Base-by-base conservation (phyloP, 2,888 invertebrate genomes). In the Neria commutata region DNA sequence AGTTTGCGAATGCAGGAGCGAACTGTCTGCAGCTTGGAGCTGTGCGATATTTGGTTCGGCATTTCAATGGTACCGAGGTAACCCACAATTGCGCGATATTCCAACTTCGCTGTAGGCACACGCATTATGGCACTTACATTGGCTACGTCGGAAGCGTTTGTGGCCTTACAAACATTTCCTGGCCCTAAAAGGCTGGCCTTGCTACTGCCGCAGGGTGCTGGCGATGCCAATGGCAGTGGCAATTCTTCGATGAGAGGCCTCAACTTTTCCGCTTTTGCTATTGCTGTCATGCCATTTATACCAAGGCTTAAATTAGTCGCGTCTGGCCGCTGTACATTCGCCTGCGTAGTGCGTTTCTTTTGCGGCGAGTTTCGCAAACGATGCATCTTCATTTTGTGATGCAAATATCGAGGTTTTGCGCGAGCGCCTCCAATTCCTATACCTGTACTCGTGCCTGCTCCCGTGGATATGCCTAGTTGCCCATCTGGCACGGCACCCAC, bases 21-120 rank as follows among this genome's bases (percentile, higher is more conserved):
- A 16, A 96, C 90, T 17, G 91, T 89, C 78, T 89, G 87, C 67
- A 91, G 81, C 56, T 94, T 88, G 14, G 91, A 89, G 40, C 89
- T 89, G 47, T 88, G 87, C 53, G 90, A 85, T 45, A 92, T 84
- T 67, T 92, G 90, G 78, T 91, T 90, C 0, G 97, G 96, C 85
- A 97, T 95, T 83, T 97, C 97, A 64, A 98, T 95, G 1, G 97
- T 96, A 21, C 97, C 97, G 49, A 98, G 85, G 81, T 98, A 98
- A 1, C 96, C 96, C 1, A 98, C 94, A 2, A 98, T 88, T 0
- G 92, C 92, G 67, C 91, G 88, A 73, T 91, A 91, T 63, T 91
- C 91, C 8, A 91, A 85, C 0, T 88, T 77, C 84, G 81, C 65
- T 46, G 68, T 71, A 17, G 76, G 73, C 2, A 76, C 74, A 17